Percentiles rank a stretch among this genome's conserved stretches.
Evolutionary conservation across 1,140 invertebrate species (phyloP).

Genomic region (Vanessa tameamea): DNA sequence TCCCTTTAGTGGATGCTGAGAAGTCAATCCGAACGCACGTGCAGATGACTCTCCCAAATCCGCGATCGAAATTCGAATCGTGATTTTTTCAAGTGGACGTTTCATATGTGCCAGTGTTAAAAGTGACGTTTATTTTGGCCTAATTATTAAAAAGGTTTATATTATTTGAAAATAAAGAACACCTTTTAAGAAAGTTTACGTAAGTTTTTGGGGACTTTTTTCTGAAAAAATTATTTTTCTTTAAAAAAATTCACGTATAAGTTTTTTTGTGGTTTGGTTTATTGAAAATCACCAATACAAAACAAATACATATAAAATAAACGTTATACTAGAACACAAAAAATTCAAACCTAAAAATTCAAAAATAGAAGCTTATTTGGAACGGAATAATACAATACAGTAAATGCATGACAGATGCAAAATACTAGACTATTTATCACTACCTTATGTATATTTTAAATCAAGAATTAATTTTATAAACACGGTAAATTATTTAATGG

Average conservation of each 20-base stretch:
- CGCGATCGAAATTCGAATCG: conserved; percentile 15
- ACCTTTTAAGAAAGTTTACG: conserved; percentile 3
- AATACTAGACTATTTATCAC: background rate
- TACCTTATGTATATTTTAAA: background rate
- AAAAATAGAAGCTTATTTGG: background rate
- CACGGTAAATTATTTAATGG: background rate
- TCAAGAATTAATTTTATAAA: conserved; percentile 12
- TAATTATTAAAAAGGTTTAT: background rate
- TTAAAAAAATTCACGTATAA: background rate
- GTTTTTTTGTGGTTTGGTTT: background rate
- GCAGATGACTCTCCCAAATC: conserved; percentile 17
- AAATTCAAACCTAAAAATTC: background rate
- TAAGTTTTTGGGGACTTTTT: background rate
- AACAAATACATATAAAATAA: background rate
- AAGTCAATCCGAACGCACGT: conserved; percentile 46
- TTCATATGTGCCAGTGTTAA: conserved; percentile 14
- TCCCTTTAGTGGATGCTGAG: conserved; percentile 62
- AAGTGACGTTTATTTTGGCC: conserved; percentile 2
- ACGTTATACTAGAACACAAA: background rate
- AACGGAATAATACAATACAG: background rate
- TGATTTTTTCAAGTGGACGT: conserved; percentile 1
- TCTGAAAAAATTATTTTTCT: background rate
- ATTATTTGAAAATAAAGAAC: background rate
- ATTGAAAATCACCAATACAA: background rate
- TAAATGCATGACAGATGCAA: background rate